Evolutionary conservation across 2,113 vertebrate genomes (phyloP).

Genomic region (Rhombomys opimus): DNA sequence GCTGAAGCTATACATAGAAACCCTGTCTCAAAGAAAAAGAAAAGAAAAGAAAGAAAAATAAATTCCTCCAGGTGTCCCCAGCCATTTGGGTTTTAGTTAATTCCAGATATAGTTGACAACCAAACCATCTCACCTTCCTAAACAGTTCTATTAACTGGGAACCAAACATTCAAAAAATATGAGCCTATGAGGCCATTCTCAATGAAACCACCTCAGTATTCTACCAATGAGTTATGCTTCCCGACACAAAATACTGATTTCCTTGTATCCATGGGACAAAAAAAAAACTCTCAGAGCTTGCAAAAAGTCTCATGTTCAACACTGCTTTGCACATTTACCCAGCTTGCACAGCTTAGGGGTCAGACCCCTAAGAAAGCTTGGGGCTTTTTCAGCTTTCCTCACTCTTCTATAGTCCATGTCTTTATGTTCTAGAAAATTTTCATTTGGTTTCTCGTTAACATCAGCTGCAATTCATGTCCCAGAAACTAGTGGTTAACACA

Average conservation of each 20-base stretch:
- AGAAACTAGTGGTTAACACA: background rate
- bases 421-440: background rate
- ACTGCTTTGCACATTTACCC: background rate
- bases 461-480: background rate
- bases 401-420: background rate
- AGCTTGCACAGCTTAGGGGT: too few species aligned
- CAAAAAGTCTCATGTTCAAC: background rate
- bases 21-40: too few species aligned
- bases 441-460: background rate
- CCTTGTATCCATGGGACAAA: background rate
- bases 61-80: background rate
- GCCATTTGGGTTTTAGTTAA: background rate
- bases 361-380: background rate
- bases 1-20: too few species aligned
- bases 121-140: background rate
- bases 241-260: background rate
- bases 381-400: background rate
- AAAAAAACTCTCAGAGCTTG: background rate
- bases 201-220: background rate
- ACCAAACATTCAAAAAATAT: background rate
- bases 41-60: background rate
- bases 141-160: background rate
- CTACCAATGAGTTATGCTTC: background rate
- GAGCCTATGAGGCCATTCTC: background rate
- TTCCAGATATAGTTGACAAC: background rate